phyloP scores from a whole-genome alignment of 2,113 vertebrate genomes.

The Herpetotheres cachinnans region DNA sequence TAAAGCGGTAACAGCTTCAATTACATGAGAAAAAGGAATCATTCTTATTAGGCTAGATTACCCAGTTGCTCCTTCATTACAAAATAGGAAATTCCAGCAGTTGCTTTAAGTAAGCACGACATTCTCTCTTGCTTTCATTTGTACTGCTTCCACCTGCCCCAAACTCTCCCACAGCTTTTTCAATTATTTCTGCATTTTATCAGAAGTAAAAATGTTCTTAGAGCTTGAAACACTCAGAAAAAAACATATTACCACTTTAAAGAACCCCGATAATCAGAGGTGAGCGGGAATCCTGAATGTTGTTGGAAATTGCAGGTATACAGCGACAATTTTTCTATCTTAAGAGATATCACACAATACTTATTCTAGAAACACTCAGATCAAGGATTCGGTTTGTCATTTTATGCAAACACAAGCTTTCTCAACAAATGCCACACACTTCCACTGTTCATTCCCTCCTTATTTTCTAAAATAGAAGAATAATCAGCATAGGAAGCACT shows the following conservation, averaged over 20 bases:
- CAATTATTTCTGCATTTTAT: not conserved
- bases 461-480: not conserved
- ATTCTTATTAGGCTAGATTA: not conserved
- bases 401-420: constrained; percentile 4
- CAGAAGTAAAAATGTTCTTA: not conserved
- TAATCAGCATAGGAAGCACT: constrained; percentile 7
- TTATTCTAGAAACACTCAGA: not conserved
- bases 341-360: not conserved
- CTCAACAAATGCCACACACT: not conserved
- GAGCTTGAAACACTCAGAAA: not conserved
- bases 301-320: not conserved
- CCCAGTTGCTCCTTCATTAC: not conserved
- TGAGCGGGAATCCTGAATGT: not conserved
- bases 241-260: not conserved
- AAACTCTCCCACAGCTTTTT: not conserved
- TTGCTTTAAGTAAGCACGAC: not conserved
- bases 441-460: not conserved
- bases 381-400: not conserved
- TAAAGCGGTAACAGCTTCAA: constrained; percentile 22
- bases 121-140: not conserved
- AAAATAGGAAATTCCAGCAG: not conserved
- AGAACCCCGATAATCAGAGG: not conserved
- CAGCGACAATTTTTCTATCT: not conserved
- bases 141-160: not conserved
- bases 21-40: not conserved